Conservation (phyloP, 2,888 invertebrate genomes). For the Scaptodrosophila latifasciaeformis region DNA sequence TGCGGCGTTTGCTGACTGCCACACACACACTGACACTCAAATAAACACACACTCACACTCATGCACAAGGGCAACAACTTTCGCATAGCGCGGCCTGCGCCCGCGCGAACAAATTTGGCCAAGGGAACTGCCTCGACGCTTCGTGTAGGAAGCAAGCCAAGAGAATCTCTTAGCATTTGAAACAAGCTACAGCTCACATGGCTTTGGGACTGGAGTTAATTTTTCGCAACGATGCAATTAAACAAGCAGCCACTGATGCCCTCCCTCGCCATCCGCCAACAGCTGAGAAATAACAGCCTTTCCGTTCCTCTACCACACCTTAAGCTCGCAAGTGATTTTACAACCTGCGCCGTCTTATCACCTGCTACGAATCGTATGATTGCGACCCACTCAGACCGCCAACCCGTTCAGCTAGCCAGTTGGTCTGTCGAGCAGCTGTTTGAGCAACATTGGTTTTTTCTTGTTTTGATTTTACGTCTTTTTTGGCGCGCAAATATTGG, state of each 20-base stretch:
- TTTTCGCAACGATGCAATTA: slow-evolving; percentile 66
- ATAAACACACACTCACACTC: slow-evolving; percentile 31
- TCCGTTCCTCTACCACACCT: slow-evolving; percentile 37
- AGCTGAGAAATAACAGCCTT: slow-evolving; percentile 7
- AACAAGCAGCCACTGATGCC: slow-evolving; percentile 12
- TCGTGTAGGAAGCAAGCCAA: slow-evolving; percentile 31
- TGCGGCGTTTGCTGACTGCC: slow-evolving; percentile 52
- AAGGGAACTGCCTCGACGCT: background rate
- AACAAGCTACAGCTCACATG: too few species aligned
- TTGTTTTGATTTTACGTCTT: slow-evolving; percentile 26
- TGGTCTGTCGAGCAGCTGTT: slow-evolving; percentile 23
- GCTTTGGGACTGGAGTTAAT: slow-evolving; percentile 53
- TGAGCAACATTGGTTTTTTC: slow-evolving; percentile 5
- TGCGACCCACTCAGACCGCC: background rate
- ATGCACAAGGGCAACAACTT: slow-evolving; percentile 64
- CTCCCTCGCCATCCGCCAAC: slow-evolving; percentile 7
- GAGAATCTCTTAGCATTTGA: slow-evolving; percentile 58
- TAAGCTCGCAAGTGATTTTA: slow-evolving; percentile 54
- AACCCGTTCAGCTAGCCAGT: slow-evolving; percentile 20
- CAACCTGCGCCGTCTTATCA: slow-evolving; percentile 51
- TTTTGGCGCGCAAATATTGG: slow-evolving; percentile 31
- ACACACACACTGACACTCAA: slow-evolving; percentile 27
- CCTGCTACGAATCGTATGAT: slow-evolving; percentile 31
- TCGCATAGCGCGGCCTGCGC: slow-evolving; percentile 32
- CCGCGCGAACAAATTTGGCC: background rate